These are phyloP conservation scores for Aphaenogaster rudis DNA, from an alignment of 1,140 invertebrate genomes.

Conservation along the genomic window DNA sequence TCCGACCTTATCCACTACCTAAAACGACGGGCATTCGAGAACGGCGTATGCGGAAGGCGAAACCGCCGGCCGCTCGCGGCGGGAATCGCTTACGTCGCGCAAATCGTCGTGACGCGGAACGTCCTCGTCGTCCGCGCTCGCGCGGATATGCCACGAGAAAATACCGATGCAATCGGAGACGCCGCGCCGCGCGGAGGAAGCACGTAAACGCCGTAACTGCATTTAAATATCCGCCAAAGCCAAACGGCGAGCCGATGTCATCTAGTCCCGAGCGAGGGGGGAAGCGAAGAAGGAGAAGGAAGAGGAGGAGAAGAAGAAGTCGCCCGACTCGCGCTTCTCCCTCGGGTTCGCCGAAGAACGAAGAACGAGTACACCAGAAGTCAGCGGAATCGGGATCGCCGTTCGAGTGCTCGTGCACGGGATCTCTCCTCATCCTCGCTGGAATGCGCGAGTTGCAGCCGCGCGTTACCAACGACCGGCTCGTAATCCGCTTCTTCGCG, in stretches of 20 bases:
- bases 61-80: background rate
- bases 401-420: background rate
- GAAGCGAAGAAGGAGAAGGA: background rate
- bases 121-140: constrained; percentile 19
- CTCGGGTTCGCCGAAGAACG: background rate
- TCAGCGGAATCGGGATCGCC: constrained; percentile 53
- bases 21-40: constrained; percentile 27
- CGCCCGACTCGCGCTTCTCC: background rate
- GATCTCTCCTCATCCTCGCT: constrained; percentile 18
- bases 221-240: constrained; percentile 61
- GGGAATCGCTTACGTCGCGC: constrained; percentile 47
- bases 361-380: constrained; percentile 13
- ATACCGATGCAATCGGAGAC: constrained; percentile 68
- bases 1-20: constrained; percentile 28
- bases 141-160: constrained; percentile 54
- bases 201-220: constrained; percentile 59
- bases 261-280: background rate
- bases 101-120: constrained; percentile 46
- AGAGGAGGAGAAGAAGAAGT: background rate
- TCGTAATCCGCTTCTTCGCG: constrained; percentile 25
- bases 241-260: constrained; percentile 34
- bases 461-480: background rate
- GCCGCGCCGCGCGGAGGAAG: constrained; percentile 23
- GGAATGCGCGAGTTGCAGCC: constrained; percentile 37
- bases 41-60: constrained; percentile 42